Conservation (phyloP, 2,113 vertebrate species). For the Numida meleagris region DNA sequence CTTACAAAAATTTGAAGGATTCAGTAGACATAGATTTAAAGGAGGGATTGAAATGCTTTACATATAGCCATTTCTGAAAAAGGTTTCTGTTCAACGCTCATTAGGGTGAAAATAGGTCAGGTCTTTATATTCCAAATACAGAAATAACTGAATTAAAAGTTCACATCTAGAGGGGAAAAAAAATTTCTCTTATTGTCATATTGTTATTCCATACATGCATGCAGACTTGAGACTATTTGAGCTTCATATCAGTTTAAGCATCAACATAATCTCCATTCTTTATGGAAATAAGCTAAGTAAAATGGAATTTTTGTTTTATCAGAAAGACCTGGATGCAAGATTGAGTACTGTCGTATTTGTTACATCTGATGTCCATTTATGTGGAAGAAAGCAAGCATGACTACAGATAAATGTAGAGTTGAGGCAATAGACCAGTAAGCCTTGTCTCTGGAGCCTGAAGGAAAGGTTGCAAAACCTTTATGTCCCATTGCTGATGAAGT, state of each 20-base stretch:
- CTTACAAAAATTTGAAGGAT: neutral
- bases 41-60: neutral
- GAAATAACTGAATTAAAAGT: neutral
- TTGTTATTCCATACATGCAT: neutral
- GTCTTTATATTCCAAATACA: neutral
- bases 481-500: neutral
- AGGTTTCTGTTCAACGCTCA: neutral
- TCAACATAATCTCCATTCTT: neutral
- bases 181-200: neutral
- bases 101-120: neutral
- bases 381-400: neutral
- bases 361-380: neutral
- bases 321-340: neutral
- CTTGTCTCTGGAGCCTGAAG: slow-evolving; percentile 5
- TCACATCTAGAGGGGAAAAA: neutral
- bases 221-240: neutral
- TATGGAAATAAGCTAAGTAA: neutral
- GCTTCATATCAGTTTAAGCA: neutral
- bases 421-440: slow-evolving; percentile 4
- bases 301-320: neutral
- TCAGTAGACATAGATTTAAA: neutral
- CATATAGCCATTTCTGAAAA: neutral
- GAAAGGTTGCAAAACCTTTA: slow-evolving; percentile 18
- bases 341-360: neutral
- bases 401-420: neutral